Base-by-base conservation (phyloP, 1,140 invertebrate genomes). In the Lasioglossum baleicum region DNA sequence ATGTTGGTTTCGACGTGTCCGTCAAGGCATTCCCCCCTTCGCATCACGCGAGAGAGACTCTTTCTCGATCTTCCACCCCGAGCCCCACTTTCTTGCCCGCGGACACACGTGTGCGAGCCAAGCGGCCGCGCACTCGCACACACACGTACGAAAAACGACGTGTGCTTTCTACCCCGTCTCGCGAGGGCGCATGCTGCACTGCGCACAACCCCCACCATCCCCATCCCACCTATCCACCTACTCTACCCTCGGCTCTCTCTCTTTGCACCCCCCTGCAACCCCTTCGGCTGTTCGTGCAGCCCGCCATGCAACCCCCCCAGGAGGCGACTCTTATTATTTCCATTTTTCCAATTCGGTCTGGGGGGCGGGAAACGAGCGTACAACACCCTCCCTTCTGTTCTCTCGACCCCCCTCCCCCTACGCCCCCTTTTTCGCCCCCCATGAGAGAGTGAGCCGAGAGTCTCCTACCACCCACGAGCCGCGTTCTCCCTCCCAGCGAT, bases 261-360 rank as follows among this genome's bases (percentile, higher is more conserved):
- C 56, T n/a, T 44, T 66, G 80, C 35, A 35, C 35, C 80, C 78
- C 67, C 76, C 60, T 68, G 35, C 80, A 66, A 64, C 77, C 72
- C 70, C 73, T 80, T 80, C 75, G 40, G 70, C 68, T 68, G 66
- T 81, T 80, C 84, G 65, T 83, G 77, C 81, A 83, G 70, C 86
- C 81, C 86, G 86, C 85, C 85, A 85, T 87, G 88, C 87, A 88
- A 90, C 88, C 81, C 85, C 63, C 85, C 80, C 42, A 86, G 73
- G 85, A 86, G 84, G 84, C 82, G 84, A 87, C 84, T 91, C 90
- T 92, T 92, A 92, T 92, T 92, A 91, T 92, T 92, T 92, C 89
- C 90, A 92, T 91, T 92, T 92, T 91, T 92, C 87, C 91, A 90
- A 91, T 92, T 92, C 91, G 86, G 87, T 86, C 61, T 75, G 85